phyloP scores from a whole-genome alignment of 2,797 vertebrate genomes.

The Pipistrellus pipistrellus region DNA sequence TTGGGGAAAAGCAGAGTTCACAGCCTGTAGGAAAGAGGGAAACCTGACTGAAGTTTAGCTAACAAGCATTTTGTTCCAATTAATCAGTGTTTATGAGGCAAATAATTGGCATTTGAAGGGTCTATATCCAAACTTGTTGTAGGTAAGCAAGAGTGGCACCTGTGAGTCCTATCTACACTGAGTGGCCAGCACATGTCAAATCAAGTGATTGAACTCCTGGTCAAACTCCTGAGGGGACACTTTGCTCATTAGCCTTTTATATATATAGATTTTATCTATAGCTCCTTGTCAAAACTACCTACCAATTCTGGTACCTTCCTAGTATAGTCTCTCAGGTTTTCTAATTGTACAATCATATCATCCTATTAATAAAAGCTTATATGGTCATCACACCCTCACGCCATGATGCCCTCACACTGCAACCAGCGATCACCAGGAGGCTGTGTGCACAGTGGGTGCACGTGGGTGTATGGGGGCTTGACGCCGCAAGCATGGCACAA shows the following conservation, averaged over 20 bases:
- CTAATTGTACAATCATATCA: neutral
- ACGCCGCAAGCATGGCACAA: too few species aligned
- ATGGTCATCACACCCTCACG: too few species aligned
- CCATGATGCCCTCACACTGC: too few species aligned
- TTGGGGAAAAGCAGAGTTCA: neutral
- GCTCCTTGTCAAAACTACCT: constrained; percentile 6
- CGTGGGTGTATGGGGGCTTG: too few species aligned
- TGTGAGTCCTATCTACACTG: neutral
- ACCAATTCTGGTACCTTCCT: constrained; percentile 13
- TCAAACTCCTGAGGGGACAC: too few species aligned
- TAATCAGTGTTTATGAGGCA: neutral
- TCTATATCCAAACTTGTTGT: neutral
- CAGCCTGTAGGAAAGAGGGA: neutral
- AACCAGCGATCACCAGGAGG: too few species aligned
- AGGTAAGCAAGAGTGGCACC: neutral
- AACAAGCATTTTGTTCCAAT: neutral
- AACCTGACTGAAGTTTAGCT: neutral
- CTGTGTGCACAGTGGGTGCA: too few species aligned
- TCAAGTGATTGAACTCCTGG: too few species aligned
- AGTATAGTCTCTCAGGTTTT: constrained; percentile 3
- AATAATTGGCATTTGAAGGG: constrained; percentile 24
- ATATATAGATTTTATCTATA: neutral
- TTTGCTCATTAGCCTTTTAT: too few species aligned
- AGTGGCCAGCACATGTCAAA: too few species aligned
- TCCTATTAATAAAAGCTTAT: too few species aligned